Conservation (phyloP, 37 sponge, comb jelly and placozoan genomes). For the Beroe ovata region DNA sequence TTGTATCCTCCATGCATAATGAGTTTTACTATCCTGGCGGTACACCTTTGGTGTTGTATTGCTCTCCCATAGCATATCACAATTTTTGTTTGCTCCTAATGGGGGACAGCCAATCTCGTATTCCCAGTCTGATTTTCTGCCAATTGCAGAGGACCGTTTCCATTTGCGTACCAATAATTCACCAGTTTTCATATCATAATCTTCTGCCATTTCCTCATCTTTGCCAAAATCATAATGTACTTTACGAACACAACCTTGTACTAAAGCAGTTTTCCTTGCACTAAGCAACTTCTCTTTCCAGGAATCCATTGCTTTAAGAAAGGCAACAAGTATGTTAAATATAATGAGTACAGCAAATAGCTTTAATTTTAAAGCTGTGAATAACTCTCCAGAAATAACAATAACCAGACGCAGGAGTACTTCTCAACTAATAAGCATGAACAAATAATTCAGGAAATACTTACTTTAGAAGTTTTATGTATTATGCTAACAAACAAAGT, state of each 20-base stretch:
- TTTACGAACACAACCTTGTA: conserved; percentile 12
- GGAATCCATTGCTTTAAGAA: conserved; percentile 43
- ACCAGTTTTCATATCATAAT: conserved; percentile 60
- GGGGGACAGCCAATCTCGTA: conserved; percentile 21
- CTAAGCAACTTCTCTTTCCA: conserved; percentile 24
- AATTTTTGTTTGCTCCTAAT: background rate
- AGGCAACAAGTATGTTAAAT: too few species aligned
- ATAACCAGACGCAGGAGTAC: too few species aligned
- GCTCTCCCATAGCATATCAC: conserved; percentile 32
- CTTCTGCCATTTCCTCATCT: conserved; percentile 48
- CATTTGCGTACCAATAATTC: conserved; percentile 18
- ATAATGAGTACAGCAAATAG: too few species aligned
- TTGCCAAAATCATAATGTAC: conserved; percentile 15
- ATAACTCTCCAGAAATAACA: too few species aligned
- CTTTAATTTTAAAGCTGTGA: too few species aligned
- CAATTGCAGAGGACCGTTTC: conserved; percentile 10
- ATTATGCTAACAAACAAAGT: too few species aligned
- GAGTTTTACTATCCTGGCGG: conserved; percentile 13
- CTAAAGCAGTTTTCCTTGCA: conserved; percentile 14
- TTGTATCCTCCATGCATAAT: conserved; percentile 28
- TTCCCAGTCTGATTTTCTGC: conserved; percentile 55
- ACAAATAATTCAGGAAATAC: too few species aligned
- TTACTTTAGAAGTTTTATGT: too few species aligned
- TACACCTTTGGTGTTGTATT: background rate
- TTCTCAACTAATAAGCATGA: too few species aligned